Conservation (phyloP, 2,797 vertebrate genomes). For the Knipowitschia caucasica region DNA sequence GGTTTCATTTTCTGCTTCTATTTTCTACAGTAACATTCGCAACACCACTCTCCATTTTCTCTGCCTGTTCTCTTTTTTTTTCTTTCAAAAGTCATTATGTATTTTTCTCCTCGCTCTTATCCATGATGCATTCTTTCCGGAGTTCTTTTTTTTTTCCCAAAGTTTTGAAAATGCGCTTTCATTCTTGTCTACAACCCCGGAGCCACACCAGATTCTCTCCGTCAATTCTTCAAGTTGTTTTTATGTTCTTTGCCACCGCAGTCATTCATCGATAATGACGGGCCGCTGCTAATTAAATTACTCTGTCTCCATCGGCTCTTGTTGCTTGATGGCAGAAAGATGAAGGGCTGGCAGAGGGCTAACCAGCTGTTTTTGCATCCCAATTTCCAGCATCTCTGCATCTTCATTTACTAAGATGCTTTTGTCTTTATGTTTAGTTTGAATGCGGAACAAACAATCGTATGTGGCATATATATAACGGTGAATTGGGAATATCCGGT, state of each 20-base stretch:
- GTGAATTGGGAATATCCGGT: not conserved
- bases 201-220: slow-evolving; percentile 12
- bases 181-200: slow-evolving; percentile 2
- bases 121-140: slow-evolving; percentile 19
- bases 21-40: slow-evolving; percentile 41
- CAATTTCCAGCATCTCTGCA: slow-evolving; percentile 20
- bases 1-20: slow-evolving; percentile 37
- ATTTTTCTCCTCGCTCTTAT: slow-evolving; percentile 20
- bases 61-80: slow-evolving; percentile 29
- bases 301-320: slow-evolving; percentile 64
- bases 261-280: slow-evolving; percentile 67
- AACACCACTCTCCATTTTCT: slow-evolving; percentile 48
- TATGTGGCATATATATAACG: slow-evolving; percentile 2
- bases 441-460: slow-evolving; percentile 33
- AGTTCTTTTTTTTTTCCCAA: slow-evolving; percentile 18
- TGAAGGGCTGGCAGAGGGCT: slow-evolving; percentile 61
- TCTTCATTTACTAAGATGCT: slow-evolving; percentile 53
- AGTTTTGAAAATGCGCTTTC: slow-evolving; percentile 19
- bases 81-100: slow-evolving; percentile 48
- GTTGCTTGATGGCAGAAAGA: slow-evolving; percentile 70
- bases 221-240: slow-evolving; percentile 53
- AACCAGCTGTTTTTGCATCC: slow-evolving; percentile 65
- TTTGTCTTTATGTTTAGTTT: slow-evolving; percentile 43
- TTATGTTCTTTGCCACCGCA: slow-evolving; percentile 57
- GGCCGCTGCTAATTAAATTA: slow-evolving; percentile 69